Evolutionary conservation across 2,113 vertebrate species (phyloP), one percentile per base, ranked within the genome.

Genomic region (Xenopus laevis): DNA sequence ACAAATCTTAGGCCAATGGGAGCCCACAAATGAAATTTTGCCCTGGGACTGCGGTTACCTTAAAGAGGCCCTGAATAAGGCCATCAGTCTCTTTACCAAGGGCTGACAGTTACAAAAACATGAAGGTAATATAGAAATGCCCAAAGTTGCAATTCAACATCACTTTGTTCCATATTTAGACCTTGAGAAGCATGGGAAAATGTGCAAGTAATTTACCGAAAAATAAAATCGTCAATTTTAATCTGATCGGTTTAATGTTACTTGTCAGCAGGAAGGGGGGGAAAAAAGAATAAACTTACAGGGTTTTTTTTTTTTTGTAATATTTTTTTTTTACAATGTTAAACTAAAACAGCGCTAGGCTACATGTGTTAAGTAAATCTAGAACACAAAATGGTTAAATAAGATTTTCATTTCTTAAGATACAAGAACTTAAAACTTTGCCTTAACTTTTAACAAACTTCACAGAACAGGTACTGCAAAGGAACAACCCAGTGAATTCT

Each of bases 331-430:
- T 82, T 90, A 94, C 90, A 94, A 95, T 90, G 91, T 95, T 92
- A 94, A 94, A 96, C 94, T 93, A 93, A 94, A 92, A 92, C 87
- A 94, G 88, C 87, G 93, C 91, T 92, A 93, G 90, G 93, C 95
- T 95, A 91, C 87, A 83, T 89, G 53, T 94, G 92, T 92, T 76
- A 93, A 95, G 93, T 95, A 95, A 96, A 92, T 93, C 90, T 96
- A 92, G 92, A 95, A 96, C 87, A 90, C 89, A 93, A 93, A 94
- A 88, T 89, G 90, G 91, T 95, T 97, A 96, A 97, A 95, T 95
- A 96, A 95, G 91, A 87, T 89, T 92, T 93, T 92, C 84, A 88
- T 87, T 86, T 71, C 40, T 91, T 90, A 90, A 94, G 91, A 94
- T 94, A 94, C 91, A 93, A 90, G 90, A 94, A 91, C 87, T 91